A percentile compares a stretch with the other conserved stretches of the same genome.
Evolutionary conservation across 2,888 invertebrate genomes (phyloP).

Genomic region (Tortrix viridana): DNA sequence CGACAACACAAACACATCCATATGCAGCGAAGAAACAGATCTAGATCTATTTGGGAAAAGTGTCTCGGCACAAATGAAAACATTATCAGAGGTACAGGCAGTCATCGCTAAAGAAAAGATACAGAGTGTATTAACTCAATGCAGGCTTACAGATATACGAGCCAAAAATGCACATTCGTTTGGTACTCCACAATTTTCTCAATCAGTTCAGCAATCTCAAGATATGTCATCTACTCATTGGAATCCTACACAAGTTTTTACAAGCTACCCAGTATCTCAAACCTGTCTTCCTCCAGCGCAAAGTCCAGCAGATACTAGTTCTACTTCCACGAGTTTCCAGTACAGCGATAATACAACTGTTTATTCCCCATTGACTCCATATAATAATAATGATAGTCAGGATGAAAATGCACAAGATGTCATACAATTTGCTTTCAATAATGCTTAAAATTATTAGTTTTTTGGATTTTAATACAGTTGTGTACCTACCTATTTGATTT

Average conservation of each 20-base stretch:
- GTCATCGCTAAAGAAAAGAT: too few species aligned
- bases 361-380: slow-evolving; percentile 5
- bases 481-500: not conserved
- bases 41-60: too few species aligned
- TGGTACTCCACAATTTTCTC: not conserved
- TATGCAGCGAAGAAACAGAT: too few species aligned
- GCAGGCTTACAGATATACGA: not conserved
- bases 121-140: too few species aligned
- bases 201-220: not conserved
- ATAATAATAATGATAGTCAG: not conserved
- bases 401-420: not conserved
- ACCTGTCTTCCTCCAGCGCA: slow-evolving; percentile 3
- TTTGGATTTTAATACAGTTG: not conserved
- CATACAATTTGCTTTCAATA: slow-evolving; percentile 3
- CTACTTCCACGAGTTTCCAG: not conserved
- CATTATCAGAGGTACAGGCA: too few species aligned
- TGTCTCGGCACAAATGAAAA: too few species aligned
- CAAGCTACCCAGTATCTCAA: not conserved
- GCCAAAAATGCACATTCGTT: not conserved
- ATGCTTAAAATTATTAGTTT: slow-evolving; percentile 3
- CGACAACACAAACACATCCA: too few species aligned
- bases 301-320: slow-evolving; percentile 2
- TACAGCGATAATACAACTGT: slow-evolving; percentile 3
- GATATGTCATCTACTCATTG: not conserved
- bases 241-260: not conserved